phyloP scores from a whole-genome alignment of 2,888 invertebrate species.

The Leucozona laternaria region DNA sequence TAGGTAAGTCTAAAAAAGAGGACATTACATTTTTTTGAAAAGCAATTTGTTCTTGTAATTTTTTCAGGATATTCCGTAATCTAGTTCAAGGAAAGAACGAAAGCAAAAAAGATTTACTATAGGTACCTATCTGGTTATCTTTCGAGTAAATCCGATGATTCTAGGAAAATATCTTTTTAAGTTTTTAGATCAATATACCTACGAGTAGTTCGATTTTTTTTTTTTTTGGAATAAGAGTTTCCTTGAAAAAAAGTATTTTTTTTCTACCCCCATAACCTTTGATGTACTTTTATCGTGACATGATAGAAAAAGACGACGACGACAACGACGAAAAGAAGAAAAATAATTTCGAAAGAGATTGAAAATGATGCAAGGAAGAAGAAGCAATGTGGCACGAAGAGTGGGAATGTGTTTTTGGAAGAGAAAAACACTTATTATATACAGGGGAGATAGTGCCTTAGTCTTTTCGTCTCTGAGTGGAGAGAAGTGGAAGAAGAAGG shows the following conservation, averaged over 20 bases:
- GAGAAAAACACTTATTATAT: constrained; percentile 42
- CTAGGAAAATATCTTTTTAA: neutral
- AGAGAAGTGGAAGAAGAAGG: constrained; percentile 1
- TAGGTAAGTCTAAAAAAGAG: constrained; percentile 70
- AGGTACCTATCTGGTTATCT: neutral
- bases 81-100: constrained; percentile 4
- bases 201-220: too few species aligned
- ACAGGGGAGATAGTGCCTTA: constrained; percentile 39
- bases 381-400: constrained; percentile 1
- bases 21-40: constrained; percentile 19
- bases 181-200: constrained; percentile 54
- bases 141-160: neutral
- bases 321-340: constrained; percentile 30
- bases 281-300: constrained; percentile 48
- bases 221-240: constrained; percentile 21
- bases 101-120: neutral
- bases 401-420: neutral
- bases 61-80: constrained; percentile 24
- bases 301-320: constrained; percentile 38
- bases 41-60: constrained; percentile 18
- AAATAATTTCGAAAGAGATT: constrained; percentile 34
- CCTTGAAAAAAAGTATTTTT: constrained; percentile 29
- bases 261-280: constrained; percentile 54
- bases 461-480: constrained; percentile 1
- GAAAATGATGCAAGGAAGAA: constrained; percentile 35